These are phyloP conservation scores for Rhopalosiphum maidis DNA, from an alignment of 1,140 invertebrate genomes.

Conservation along the genomic window DNA sequence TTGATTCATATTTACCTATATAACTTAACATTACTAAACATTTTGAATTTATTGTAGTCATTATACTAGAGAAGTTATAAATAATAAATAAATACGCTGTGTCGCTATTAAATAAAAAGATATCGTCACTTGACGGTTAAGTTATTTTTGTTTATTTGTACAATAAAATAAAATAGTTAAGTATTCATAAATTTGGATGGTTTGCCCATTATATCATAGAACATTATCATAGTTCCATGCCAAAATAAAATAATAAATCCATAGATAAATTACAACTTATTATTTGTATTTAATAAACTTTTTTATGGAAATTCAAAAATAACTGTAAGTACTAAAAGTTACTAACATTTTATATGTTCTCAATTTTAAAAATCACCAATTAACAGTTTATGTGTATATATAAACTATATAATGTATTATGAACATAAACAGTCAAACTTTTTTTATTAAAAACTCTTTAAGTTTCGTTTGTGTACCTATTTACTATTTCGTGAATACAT, in stretches of 20 bases:
- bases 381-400: background rate
- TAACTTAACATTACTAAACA: background rate
- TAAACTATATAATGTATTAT: background rate
- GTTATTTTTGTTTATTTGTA: constrained; percentile 6
- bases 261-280: background rate
- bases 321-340: background rate
- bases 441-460: background rate
- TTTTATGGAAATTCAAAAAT: background rate
- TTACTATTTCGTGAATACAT: background rate
- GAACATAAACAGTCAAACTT: background rate
- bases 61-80: background rate
- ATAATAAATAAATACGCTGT: background rate
- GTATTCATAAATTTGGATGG: constrained; percentile 13
- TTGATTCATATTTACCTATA: background rate
- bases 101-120: background rate
- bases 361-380: background rate
- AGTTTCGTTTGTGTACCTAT: background rate
- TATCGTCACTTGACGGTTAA: background rate
- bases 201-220: constrained; percentile 1
- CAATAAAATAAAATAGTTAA: background rate
- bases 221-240: background rate
- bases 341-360: background rate
- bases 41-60: background rate
- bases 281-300: constrained; percentile 30
- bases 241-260: constrained; percentile 14